Evolutionary conservation across 2,888 invertebrate species (phyloP), one percentile per base, ranked within the genome.

Genomic region (Serripes groenlandicus): DNA sequence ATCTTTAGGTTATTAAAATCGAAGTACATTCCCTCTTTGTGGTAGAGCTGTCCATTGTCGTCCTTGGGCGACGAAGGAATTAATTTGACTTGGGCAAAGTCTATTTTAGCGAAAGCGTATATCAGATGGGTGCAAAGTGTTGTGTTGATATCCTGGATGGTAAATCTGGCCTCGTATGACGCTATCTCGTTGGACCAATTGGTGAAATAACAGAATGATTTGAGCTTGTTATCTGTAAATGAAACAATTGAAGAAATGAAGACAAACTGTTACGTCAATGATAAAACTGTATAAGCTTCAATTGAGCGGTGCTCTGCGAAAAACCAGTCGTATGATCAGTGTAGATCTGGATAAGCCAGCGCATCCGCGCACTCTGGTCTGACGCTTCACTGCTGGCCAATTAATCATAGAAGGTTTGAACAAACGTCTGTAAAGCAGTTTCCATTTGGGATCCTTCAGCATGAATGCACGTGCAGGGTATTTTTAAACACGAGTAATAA

Each of bases 61-160:
- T 88, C 88, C 11, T 71, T 75, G 3, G n/a, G 26, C 30, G 82
- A 34, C 11, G 83, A 75, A 23, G 49, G 66, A 4, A 72, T 26
- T 0, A 91, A 86, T 60, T 97, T 97, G 77, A 99, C 95, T 92
- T 98, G 97, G 83, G 98, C 97, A 93, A 98, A 98, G 95, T 99
- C 98, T 95, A 99, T 96, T 98, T 98, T 99, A 0, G 98, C 99
- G 95, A 99, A 99, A 23, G 99, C 98, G 95, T 98, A 99, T 92
- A 99, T 97, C 90, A 99, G 95, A 95, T 99, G 99, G 0, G 99
- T 99, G 95, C 99, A 99, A 54, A 99, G 96, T 94, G 98, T 97
- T 0, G 98, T 97, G 80, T 98, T 97, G 90, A 99, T 98, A 94
- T 99, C 98, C 95, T 98, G 98, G 15, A 92, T 80, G 11, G 83